A percentile compares a stretch with the other conserved stretches of the same genome.
phyloP scores from a whole-genome alignment of 1,140 invertebrate species.

The Goniozus legneri region DNA sequence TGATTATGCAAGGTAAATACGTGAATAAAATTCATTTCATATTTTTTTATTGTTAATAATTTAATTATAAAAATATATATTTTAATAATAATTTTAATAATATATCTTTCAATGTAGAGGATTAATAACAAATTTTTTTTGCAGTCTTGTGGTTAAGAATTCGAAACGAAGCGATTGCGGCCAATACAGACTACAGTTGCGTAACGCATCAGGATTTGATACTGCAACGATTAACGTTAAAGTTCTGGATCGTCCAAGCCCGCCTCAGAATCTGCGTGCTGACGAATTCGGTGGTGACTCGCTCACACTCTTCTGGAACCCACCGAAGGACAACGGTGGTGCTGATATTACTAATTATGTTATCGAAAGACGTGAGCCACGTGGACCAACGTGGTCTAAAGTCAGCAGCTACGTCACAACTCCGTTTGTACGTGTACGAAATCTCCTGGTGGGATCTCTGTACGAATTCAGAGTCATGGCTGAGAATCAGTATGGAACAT shows the following conservation, averaged over 20 bases:
- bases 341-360: conserved; percentile 95
- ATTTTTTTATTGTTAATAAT: neutral
- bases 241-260: conserved; percentile 85
- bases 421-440: conserved; percentile 83
- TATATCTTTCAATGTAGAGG: too few species aligned
- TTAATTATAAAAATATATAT: neutral
- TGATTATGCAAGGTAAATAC: conserved; percentile 70
- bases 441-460: conserved; percentile 82
- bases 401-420: conserved; percentile 89
- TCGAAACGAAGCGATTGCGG: conserved; percentile 88
- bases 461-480: conserved; percentile 98
- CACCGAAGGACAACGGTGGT: conserved; percentile 94
- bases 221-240: conserved; percentile 91
- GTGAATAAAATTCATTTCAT: too few species aligned
- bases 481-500: conserved; percentile 94
- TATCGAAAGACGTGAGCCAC: conserved; percentile 88
- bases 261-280: conserved; percentile 82
- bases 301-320: conserved; percentile 92
- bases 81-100: neutral
- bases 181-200: conserved; percentile 87
- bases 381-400: conserved; percentile 80
- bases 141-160: conserved; percentile 84
- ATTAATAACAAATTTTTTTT: conserved; percentile 11
- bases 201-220: conserved; percentile 93
- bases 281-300: conserved; percentile 95